phyloP scores from a whole-genome alignment of 2,113 vertebrate genomes.

The Bucco capensis region DNA sequence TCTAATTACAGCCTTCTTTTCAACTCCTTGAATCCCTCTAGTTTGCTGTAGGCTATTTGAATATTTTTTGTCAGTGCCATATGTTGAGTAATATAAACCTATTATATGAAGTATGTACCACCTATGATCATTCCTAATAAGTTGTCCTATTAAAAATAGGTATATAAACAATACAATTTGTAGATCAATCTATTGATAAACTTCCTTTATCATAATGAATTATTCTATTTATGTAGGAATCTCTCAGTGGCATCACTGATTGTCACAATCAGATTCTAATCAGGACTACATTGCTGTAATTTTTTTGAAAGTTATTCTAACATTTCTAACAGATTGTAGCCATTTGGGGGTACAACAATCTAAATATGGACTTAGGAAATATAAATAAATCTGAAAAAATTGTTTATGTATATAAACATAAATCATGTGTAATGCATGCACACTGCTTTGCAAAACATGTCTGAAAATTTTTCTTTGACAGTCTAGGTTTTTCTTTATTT shows the following conservation, averaged over 20 bases:
- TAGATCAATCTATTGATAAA: neutral
- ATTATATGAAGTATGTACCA: neutral
- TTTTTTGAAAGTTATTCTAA: neutral
- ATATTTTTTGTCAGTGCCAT: neutral
- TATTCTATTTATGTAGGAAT: neutral
- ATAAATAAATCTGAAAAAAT: neutral
- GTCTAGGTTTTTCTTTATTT: neutral
- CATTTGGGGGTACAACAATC: neutral
- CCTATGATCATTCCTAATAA: neutral
- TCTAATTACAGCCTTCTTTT: neutral
- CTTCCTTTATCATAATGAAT: neutral
- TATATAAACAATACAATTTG: neutral
- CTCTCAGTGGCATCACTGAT: neutral
- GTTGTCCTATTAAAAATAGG: neutral
- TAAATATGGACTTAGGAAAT: neutral
- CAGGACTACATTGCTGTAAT: neutral
- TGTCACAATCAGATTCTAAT: neutral
- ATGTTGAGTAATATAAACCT: neutral
- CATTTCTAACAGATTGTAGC: neutral
- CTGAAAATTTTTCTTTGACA: neutral
- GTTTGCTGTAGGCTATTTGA: neutral
- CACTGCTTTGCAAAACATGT: rapidly evolving
- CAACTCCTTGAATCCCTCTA: neutral
- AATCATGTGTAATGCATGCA: neutral
- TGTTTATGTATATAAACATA: neutral